These are phyloP conservation scores for Polyommatus icarus DNA, from an alignment of 2,888 invertebrate genomes.

Conservation along the genomic window DNA sequence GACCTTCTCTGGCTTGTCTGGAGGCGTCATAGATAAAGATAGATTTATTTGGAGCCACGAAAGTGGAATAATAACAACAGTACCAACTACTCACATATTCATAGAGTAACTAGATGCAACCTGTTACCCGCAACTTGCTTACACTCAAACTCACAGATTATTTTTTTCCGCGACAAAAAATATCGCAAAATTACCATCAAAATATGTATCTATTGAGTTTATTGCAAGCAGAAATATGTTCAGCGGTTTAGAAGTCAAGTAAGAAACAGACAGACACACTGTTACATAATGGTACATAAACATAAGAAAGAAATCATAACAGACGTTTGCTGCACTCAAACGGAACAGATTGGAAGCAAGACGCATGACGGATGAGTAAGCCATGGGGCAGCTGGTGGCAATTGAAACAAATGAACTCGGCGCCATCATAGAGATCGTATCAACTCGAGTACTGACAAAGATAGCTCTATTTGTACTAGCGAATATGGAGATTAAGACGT, in stretches of 20 bases:
- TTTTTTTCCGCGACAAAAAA: too few relatives aligned
- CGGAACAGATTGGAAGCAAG: slow-evolving; percentile 35
- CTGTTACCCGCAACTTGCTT: too few relatives aligned
- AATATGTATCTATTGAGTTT: too few relatives aligned
- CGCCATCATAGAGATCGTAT: slow-evolving; percentile 52
- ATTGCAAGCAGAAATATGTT: too few relatives aligned
- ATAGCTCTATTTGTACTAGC: slow-evolving; percentile 29
- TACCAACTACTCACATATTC: background rate
- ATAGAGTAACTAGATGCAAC: background rate
- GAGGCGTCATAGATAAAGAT: slow-evolving; percentile 7
- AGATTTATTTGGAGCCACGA: slow-evolving; percentile 5
- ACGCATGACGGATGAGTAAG: slow-evolving; percentile 44
- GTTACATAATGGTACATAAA: background rate
- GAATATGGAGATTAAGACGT: slow-evolving; percentile 21
- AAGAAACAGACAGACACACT: background rate
- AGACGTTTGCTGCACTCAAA: slow-evolving; percentile 28
- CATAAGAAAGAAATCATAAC: slow-evolving; percentile 19
- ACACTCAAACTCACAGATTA: too few relatives aligned
- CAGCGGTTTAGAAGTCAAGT: background rate
- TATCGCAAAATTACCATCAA: too few relatives aligned
- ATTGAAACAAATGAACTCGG: slow-evolving; percentile 70
- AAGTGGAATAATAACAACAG: background rate
- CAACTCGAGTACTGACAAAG: slow-evolving; percentile 29
- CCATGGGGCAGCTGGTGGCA: slow-evolving; percentile 60
- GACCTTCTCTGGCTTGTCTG: background rate